Conservation (phyloP, 2,888 invertebrate genomes). For the Sisyra nigra region DNA sequence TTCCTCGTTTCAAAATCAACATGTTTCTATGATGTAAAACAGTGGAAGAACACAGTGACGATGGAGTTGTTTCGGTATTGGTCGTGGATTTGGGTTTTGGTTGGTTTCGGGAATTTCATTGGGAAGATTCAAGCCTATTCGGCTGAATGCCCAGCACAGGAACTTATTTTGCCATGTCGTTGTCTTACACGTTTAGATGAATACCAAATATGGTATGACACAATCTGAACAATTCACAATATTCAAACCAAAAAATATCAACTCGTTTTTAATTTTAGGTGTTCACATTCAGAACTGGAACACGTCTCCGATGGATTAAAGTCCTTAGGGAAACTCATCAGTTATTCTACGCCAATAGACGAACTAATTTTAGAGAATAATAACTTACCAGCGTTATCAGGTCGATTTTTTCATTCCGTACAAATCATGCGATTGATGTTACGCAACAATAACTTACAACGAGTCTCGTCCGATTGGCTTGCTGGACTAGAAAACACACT, state of each 20-base stretch:
- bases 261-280: constrained; percentile 53
- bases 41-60: neutral
- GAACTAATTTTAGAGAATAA: constrained; percentile 80
- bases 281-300: constrained; percentile 76
- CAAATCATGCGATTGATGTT: constrained; percentile 66
- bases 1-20: too few species aligned
- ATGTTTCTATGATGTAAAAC: too few species aligned
- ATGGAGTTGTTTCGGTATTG: neutral
- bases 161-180: constrained; percentile 64
- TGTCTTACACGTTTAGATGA: constrained; percentile 64
- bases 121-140: neutral
- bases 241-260: too few species aligned
- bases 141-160: constrained; percentile 51
- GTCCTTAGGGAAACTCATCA: constrained; percentile 46
- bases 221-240: too few species aligned
- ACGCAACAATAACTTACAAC: constrained; percentile 66
- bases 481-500: constrained; percentile 56
- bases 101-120: neutral
- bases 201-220: constrained; percentile 70
- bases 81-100: neutral
- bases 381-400: constrained; percentile 69
- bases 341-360: constrained; percentile 46
- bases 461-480: constrained; percentile 67
- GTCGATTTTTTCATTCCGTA: constrained; percentile 59
- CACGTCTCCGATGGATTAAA: constrained; percentile 60